Conservation (phyloP, 2,888 invertebrate genomes). For the Limnephilus rhombicus region DNA sequence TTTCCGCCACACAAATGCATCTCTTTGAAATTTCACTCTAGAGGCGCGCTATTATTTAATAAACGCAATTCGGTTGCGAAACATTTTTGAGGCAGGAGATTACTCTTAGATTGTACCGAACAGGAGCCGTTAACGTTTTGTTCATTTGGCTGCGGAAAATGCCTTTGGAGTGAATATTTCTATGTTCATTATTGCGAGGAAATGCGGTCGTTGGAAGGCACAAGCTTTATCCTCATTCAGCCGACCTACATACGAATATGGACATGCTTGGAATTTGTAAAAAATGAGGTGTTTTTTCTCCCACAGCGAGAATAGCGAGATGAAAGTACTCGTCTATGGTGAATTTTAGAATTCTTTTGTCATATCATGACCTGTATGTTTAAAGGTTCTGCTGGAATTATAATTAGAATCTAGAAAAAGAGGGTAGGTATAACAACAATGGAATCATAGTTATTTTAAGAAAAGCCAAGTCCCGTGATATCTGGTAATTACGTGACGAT, state of each 20-base stretch:
- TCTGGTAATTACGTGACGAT: not conserved
- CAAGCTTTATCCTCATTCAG: not conserved
- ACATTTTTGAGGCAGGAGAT: constrained; percentile 20
- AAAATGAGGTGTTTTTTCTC: not conserved
- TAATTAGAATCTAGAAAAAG: too few relatives aligned
- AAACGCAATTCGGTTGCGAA: constrained; percentile 1
- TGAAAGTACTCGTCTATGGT: not conserved
- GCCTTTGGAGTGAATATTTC: constrained; percentile 22
- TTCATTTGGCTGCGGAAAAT: constrained; percentile 23
- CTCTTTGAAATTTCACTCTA: not conserved
- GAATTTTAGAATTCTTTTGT: not conserved
- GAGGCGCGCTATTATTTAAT: constrained; percentile 25
- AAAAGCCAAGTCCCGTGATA: not conserved
- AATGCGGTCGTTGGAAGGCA: constrained; percentile 9
- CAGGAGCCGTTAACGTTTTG: constrained; percentile 7
- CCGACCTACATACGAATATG: not conserved
- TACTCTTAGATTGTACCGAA: constrained; percentile 19
- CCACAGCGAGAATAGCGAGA: not conserved
- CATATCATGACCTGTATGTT: not conserved
- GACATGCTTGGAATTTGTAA: constrained; percentile 12
- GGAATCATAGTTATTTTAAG: too few relatives aligned
- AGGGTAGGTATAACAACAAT: too few relatives aligned
- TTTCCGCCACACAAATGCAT: constrained; percentile 10
- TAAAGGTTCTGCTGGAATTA: not conserved
- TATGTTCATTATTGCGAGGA: constrained; percentile 34